Percentiles rank a stretch among this genome's conserved stretches.
Evolutionary conservation across 1,140 invertebrate species (phyloP).

Genomic region (Drosophila pseudoananassae): DNA sequence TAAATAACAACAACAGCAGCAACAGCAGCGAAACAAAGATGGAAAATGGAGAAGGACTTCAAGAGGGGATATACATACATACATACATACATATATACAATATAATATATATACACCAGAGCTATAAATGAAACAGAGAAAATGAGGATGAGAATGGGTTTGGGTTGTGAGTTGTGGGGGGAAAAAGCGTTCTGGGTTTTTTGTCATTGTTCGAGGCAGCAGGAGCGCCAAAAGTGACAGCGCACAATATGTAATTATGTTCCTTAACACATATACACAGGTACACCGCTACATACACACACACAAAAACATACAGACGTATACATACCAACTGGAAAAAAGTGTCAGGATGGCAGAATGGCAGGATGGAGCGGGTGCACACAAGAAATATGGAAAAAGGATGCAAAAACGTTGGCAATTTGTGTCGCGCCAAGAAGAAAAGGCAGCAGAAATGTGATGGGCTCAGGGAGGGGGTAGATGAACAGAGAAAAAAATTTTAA

Average conservation of each 20-base stretch:
- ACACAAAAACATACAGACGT: constrained; percentile 7
- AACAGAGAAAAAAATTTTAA: constrained; percentile 14
- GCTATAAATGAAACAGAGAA: constrained; percentile 61
- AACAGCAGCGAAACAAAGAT: constrained; percentile 44
- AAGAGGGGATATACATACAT: constrained; percentile 2
- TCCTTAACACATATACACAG: constrained; percentile 39
- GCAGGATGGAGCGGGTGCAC: constrained; percentile 14
- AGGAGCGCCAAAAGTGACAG: constrained; percentile 77
- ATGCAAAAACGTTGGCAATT: constrained; percentile 82
- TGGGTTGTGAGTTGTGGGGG: neutral
- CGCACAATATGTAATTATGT: constrained; percentile 82
- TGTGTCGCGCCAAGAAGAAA: constrained; percentile 72
- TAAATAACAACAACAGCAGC: constrained; percentile 76
- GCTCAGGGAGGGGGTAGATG: neutral
- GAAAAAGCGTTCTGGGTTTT: constrained; percentile 46
- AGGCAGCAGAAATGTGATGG: constrained; percentile 16
- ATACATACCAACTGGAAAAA: neutral
- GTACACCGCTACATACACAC: constrained; percentile 24
- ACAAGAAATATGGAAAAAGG: constrained; percentile 76
- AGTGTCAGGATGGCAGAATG: neutral
- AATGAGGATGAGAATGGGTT: constrained; percentile 20
- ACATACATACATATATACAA: neutral
- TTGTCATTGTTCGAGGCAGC: constrained; percentile 55
- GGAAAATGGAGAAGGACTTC: constrained; percentile 15
- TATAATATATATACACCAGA: constrained; percentile 10